Evolutionary conservation across 92 coral and sea anemone species (phyloP), one percentile per base, ranked within the genome.

Genomic region (Nematostella vectensis): DNA sequence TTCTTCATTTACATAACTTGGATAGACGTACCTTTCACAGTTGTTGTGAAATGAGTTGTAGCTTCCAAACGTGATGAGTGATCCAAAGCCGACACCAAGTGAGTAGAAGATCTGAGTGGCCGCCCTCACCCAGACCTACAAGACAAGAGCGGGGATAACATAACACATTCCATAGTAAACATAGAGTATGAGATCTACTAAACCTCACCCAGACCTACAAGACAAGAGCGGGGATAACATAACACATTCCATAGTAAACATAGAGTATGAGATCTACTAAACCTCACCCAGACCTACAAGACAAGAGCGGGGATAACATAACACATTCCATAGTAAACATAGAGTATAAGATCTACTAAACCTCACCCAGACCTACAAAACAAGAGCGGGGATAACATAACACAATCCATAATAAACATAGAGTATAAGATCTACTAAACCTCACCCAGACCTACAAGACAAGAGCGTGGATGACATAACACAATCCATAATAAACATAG

Each of bases 101-200:
- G 96, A 89, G 57, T 80, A 89, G 50, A 89, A 89, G 52, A 89
- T 89, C 60, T 89, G 96, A 6, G 94, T 79, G 11, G 96, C 96
- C 0, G 96, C 96, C 11, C 85, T 73, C 28, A 89, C 89, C 96
- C 96, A 89, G 1, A 89, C 96, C 96, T 88, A 15, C 1, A 57
- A 64, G 2, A 4, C 0, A 15, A 67, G 20, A 47, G 19, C 4
- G 3, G 3, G 1, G 43, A 29, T n/a, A n/a, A n/a, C n/a, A n/a
- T n/a, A n/a, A n/a, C n/a, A n/a, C n/a, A n/a, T n/a, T n/a, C n/a
- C n/a, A n/a, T n/a, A n/a, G n/a, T n/a, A n/a, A n/a, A n/a, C n/a
- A n/a, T n/a, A n/a, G n/a, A n/a, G n/a, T n/a, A 21, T 64, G 40
- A 63, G n/a, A n/a, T n/a, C n/a, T n/a, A n/a, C n/a, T n/a, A n/a